phyloP scores from a whole-genome alignment of 2,888 invertebrate species.

The Poecilobothrus nobilitatus region DNA sequence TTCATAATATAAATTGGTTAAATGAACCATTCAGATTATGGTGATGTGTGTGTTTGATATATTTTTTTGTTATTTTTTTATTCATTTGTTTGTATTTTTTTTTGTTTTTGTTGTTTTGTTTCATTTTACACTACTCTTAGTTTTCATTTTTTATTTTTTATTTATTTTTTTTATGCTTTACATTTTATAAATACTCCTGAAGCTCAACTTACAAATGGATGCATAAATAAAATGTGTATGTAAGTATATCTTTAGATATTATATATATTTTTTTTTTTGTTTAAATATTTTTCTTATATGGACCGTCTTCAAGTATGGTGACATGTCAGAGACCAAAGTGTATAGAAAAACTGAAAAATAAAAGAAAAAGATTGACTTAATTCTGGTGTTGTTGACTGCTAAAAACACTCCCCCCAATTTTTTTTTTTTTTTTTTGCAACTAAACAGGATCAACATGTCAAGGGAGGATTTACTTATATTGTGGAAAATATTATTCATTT shows the following conservation, averaged over 20 bases:
- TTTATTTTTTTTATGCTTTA: no score
- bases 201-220: no score
- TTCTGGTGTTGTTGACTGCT: neutral
- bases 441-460: neutral
- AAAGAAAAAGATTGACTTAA: neutral
- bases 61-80: neutral
- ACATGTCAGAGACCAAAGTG: no score
- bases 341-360: no score
- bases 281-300: no score
- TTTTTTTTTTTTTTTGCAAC: neutral
- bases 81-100: neutral
- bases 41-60: neutral
- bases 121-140: neutral
- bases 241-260: no score
- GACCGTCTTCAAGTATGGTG: no score
- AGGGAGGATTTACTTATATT: conserved; percentile 1
- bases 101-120: neutral
- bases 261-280: no score
- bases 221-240: no score
- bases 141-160: no score
- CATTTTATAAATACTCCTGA: no score
- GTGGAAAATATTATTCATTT: neutral
- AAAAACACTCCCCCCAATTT: neutral
- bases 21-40: neutral
- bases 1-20: neutral